Evolutionary conservation across 2,797 vertebrate genomes (phyloP), one percentile per base, ranked within the genome.

Genomic region (Hafferia zeledoni): DNA sequence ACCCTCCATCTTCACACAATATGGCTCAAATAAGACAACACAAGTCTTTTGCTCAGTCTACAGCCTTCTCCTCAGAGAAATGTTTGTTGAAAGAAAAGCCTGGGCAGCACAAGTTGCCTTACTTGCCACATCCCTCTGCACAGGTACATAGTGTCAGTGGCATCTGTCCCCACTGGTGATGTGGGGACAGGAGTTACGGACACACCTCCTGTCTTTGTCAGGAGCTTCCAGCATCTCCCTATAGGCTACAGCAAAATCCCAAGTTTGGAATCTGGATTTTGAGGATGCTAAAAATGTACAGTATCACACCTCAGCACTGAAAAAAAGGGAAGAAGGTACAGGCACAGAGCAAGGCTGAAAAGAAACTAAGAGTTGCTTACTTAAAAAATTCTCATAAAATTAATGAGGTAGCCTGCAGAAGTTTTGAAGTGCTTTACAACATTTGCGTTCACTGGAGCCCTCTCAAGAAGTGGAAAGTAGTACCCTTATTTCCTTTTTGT

Each of bases 111-210:
- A 59, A 61, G 52, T 7, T 50, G 39, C 39, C 68, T 57, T 80
- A 37, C 25, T 35, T 61, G 50, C 13, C 50, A 46, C 20, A 81
- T 30, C 27, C 9, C 31, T 41, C 63, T 53, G 49, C 70, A 64
- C 0, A 4, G 37, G 13, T n/a, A 46, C 1, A 0, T 3, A 35
- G 17, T 13, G 22, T 30, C 67, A 59, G 47, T 5, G 46, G 41
- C 53, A 60, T 9, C 49, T 41, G 44, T 47, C 41, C 28, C 23
- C 3, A 3, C 16, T 3, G 2, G 31, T 43, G 69, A 55, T 28
- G 30, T 0, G 8, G 27, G 19, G 9, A 80, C 39, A 63, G 69
- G 17, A 63, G 44, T n/a, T 35, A 44, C 22, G 76, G 30, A 70
- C 17, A 55, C 20, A 28, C 11, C n/a, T 83, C 31, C 18, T 56